phyloP scores from a whole-genome alignment of 2,888 invertebrate genomes.

The Troilus luridus region DNA sequence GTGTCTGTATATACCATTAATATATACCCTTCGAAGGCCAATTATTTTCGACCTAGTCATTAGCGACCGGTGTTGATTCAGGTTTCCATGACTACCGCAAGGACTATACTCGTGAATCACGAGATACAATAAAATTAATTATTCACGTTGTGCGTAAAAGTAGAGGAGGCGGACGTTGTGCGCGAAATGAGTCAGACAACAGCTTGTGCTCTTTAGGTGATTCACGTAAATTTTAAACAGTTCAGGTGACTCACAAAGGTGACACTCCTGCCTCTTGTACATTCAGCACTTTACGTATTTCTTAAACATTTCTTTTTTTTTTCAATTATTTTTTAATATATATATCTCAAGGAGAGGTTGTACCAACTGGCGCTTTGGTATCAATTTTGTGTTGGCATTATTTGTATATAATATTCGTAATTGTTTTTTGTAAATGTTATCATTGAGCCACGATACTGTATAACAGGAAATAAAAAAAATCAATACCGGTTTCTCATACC shows the following conservation, averaged over 20 bases:
- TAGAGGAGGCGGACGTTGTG: neutral
- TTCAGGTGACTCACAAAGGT: neutral
- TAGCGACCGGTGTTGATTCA: neutral
- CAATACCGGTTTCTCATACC: no score
- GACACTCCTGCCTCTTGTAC: neutral
- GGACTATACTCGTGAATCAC: neutral
- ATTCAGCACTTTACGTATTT: no score
- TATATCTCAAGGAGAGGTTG: no score
- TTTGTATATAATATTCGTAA: no score
- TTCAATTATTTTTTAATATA: no score
- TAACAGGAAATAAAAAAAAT: neutral
- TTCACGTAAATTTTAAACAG: conserved; percentile 21
- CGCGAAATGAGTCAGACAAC: neutral
- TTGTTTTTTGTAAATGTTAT: no score
- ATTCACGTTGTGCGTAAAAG: neutral
- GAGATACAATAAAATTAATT: neutral
- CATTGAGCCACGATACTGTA: no score
- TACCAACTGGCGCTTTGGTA: no score
- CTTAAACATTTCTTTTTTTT: no score
- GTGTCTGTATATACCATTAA: neutral
- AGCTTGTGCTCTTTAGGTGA: neutral
- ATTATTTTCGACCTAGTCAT: neutral
- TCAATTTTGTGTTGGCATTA: no score
- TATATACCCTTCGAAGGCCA: neutral
- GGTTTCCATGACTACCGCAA: neutral